phyloP scores from a whole-genome alignment of 1,140 invertebrate species.

The Anoplolepis gracilipes region DNA sequence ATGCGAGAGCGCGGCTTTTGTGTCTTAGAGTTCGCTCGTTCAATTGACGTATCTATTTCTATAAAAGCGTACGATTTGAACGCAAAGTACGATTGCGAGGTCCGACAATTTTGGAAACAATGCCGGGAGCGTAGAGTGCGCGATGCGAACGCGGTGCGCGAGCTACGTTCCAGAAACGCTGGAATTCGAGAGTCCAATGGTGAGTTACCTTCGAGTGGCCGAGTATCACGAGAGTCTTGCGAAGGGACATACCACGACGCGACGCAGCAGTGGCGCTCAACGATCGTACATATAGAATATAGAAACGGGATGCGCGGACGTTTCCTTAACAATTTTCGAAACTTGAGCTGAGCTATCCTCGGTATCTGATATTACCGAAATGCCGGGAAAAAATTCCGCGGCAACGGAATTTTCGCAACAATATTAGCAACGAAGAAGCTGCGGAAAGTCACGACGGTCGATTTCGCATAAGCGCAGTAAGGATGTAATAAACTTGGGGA shows the following conservation, averaged over 20 bases:
- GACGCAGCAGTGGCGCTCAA: constrained; percentile 37
- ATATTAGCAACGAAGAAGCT: neutral
- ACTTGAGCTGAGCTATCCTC: constrained; percentile 46
- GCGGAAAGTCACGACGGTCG: neutral
- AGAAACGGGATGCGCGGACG: neutral
- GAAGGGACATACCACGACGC: constrained; percentile 44
- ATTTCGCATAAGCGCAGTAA: constrained; percentile 11
- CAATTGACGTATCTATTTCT: constrained; percentile 3
- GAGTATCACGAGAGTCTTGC: constrained; percentile 55
- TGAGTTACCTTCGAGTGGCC: constrained; percentile 60
- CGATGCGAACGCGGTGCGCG: constrained; percentile 46
- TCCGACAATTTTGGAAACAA: constrained; percentile 60
- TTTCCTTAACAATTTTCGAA: constrained; percentile 59
- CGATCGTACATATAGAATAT: neutral
- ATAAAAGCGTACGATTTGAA: neutral
- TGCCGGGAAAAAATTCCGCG: constrained; percentile 41
- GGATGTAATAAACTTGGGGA: constrained; percentile 44
- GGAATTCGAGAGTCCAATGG: constrained; percentile 59
- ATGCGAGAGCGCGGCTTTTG: neutral
- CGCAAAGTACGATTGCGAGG: neutral
- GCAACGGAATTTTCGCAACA: constrained; percentile 30
- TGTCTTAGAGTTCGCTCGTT: constrained; percentile 11
- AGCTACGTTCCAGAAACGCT: constrained; percentile 42
- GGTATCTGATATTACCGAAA: constrained; percentile 60
- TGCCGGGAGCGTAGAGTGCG: constrained; percentile 41